Base-by-base conservation (phyloP, 1,140 invertebrate genomes). In the Mactra quadrangularis region DNA sequence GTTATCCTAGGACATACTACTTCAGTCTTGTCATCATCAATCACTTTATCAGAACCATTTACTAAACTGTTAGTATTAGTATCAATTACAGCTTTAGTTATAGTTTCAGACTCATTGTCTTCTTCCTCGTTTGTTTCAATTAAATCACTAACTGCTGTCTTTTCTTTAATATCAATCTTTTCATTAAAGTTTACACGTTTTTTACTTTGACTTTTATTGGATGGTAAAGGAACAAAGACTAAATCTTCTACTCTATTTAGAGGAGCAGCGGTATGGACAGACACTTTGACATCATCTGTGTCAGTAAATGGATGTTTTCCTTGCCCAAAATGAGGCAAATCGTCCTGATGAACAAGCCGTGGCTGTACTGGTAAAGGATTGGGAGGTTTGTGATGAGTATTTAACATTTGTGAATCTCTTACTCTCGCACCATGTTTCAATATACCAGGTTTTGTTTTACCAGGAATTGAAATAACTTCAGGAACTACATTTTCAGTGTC, bases 121-220 rank as follows among this genome's bases (percentile, higher is more conserved):
- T 57, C 15, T 53, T 72, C 70, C n/a, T 35, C 52, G 29, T 68
- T 31, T 3, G 17, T 19, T 15, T 68, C 64, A 1, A 27, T 27
- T 7, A 50, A 15, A 9, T 62, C 57, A 50, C 59, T 64, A 22
- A 76, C 27, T 1, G n/a, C 74, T 1, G 74, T 76, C 29, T 38
- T 62, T 64, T 76, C 74, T 25, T 76, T 76, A n/a, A 76, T 50
- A 50, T 68, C 64, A 47, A 78, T 47, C 27, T 52, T 41, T 3
- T 78, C 76, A 41, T 68, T 41, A 47, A 78, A 78, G 38, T 78
- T 78, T 4, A 78, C 76, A 47, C 59, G 41, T 33, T 68, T 78
- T 68, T 57, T 78, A 50, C 53, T 47, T 33, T 53, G 33, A 1
- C 2, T 2, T 17, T 57, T 55, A 22, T 41, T 60, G 1, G 64